Percentiles rank a stretch among this genome's conserved stretches.
These are phyloP conservation scores for Microtus richardsoni DNA, from an alignment of 2,113 vertebrate genomes.

Conservation along the genomic window DNA sequence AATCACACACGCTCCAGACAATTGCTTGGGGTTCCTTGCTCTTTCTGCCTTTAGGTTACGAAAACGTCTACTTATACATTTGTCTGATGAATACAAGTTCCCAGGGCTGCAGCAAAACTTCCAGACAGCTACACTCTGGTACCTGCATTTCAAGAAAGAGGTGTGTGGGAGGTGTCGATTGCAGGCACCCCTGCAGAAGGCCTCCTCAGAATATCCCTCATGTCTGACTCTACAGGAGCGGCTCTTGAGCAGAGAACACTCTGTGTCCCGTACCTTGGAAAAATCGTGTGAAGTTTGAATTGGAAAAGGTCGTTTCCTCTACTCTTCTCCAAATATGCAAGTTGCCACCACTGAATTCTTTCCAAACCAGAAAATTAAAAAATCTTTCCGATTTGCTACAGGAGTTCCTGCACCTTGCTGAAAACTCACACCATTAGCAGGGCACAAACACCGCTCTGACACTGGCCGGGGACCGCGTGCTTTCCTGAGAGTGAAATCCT, in stretches of 20 bases:
- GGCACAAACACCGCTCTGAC: neutral
- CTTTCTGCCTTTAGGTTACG: neutral
- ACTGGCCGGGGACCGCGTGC: neutral
- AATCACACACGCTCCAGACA: neutral
- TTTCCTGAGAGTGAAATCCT: slow-evolving; percentile 10
- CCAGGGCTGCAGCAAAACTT: neutral
- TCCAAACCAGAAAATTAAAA: slow-evolving; percentile 42
- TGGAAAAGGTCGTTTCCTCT: neutral
- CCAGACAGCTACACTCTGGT: neutral
- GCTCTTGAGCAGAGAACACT: neutral
- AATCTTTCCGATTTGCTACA: neutral
- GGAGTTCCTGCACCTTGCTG: neutral
- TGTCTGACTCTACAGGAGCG: neutral
- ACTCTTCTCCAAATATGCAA: neutral
- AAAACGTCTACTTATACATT: neutral
- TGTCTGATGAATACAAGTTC: neutral
- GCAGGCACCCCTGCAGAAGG: neutral
- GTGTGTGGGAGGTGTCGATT: neutral
- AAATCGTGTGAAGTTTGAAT: slow-evolving; percentile 51
- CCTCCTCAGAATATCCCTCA: neutral
- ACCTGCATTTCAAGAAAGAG: neutral
- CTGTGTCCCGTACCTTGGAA: slow-evolving; percentile 9
- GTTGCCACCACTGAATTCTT: neutral
- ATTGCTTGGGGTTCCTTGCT: neutral
- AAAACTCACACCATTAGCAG: neutral